A percentile compares a stretch with the other conserved stretches of the same genome.
These are phyloP conservation scores for Chloroceryle aenea DNA, from an alignment of 2,113 vertebrate species.

Conservation along the genomic window DNA sequence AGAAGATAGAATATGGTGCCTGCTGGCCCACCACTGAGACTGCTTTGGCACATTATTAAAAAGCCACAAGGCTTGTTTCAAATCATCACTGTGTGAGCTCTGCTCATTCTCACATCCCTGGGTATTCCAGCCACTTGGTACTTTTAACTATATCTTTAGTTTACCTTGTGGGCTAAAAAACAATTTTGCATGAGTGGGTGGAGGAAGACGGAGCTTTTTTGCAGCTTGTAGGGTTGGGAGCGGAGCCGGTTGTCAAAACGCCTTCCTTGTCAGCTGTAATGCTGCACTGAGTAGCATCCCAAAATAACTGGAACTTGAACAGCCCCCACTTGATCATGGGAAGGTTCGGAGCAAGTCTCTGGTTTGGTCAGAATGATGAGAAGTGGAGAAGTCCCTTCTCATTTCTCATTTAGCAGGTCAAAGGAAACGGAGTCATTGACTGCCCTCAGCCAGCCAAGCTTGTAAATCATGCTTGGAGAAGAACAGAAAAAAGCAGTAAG, in stretches of 20 bases:
- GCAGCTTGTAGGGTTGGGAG: conserved; percentile 18
- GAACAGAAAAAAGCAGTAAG: neutral
- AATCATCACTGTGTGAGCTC: conserved; percentile 87
- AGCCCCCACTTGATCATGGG: neutral
- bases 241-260: conserved; percentile 36
- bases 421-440: neutral
- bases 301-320: conserved; percentile 35
- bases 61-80: conserved; percentile 87
- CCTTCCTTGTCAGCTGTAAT: conserved; percentile 42
- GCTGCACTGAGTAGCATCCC: neutral
- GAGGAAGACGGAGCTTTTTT: conserved; percentile 31
- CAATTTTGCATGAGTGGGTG: conserved; percentile 58
- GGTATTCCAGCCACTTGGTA: conserved; percentile 84
- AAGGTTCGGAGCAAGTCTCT: neutral
- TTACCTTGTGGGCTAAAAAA: conserved; percentile 67
- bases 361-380: neutral
- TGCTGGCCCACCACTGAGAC: conserved; percentile 87
- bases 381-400: neutral
- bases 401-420: neutral
- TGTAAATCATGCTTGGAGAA: neutral
- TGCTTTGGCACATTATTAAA: conserved; percentile 91
- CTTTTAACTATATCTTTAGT: conserved; percentile 80
- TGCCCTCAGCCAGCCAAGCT: neutral
- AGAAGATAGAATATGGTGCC: conserved; percentile 88
- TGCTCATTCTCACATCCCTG: conserved; percentile 86